These are phyloP conservation scores for Aplocera efformata DNA, from an alignment of 2,888 invertebrate genomes.

Conservation along the genomic window DNA sequence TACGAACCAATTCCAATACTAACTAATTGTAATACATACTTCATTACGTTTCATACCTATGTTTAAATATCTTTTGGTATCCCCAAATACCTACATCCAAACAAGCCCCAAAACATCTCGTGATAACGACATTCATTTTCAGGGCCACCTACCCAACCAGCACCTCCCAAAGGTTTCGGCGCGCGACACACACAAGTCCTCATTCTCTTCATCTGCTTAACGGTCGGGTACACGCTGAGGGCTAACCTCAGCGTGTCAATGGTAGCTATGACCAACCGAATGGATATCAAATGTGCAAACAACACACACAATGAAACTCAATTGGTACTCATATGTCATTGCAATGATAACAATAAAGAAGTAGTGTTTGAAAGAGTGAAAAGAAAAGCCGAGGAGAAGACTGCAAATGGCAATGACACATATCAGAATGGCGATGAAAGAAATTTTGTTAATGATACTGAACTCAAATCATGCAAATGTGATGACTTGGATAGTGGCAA, in stretches of 20 bases:
- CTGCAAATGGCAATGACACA: background rate
- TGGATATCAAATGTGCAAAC: conserved; percentile 2
- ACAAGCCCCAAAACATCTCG: too few relatives aligned
- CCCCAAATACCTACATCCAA: too few relatives aligned
- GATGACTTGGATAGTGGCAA: too few relatives aligned
- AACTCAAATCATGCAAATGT: too few relatives aligned
- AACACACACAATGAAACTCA: background rate
- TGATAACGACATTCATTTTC: conserved; percentile 16
- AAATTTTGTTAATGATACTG: too few relatives aligned
- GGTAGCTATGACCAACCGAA: conserved; percentile 57
- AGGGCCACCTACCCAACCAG: conserved; percentile 22
- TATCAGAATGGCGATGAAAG: background rate
- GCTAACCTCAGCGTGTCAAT: conserved; percentile 53
- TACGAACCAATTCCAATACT: too few relatives aligned
- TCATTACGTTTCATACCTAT: too few relatives aligned
- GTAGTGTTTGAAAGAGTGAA: background rate
- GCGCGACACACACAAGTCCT: conserved; percentile 49
- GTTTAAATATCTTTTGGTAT: too few relatives aligned
- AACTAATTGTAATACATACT: too few relatives aligned
- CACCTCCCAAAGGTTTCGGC: conserved; percentile 45
- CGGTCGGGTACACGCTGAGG: conserved; percentile 41
- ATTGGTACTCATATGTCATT: background rate
- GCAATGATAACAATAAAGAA: background rate
- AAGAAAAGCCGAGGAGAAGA: background rate
- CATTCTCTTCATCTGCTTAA: conserved; percentile 48